Evolutionary conservation across 2,113 vertebrate genomes (phyloP).

Genomic region (Sakesphorus luctuosus): DNA sequence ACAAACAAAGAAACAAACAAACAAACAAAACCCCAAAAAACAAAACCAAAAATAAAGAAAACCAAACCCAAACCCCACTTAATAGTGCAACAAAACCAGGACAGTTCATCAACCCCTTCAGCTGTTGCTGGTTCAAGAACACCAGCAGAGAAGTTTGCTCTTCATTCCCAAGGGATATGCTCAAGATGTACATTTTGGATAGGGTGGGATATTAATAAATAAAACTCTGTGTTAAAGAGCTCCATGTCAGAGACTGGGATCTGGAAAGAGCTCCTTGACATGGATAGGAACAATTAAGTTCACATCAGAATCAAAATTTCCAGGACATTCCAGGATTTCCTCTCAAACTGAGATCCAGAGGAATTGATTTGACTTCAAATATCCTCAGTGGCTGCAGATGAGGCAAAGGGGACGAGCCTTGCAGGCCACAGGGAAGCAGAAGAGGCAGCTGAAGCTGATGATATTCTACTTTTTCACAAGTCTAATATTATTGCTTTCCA

Average conservation of each 20-base stretch:
- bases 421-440: not conserved
- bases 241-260: rapidly evolving
- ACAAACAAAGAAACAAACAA: too few relatives aligned
- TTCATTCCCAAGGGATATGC: not conserved
- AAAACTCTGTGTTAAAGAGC: not conserved
- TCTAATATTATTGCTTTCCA: not conserved
- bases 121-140: not conserved
- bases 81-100: not conserved
- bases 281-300: not conserved
- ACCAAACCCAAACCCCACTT: not conserved
- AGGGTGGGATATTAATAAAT: not conserved
- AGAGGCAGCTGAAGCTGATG: not conserved
- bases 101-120: not conserved
- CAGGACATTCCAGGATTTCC: not conserved
- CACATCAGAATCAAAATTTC: not conserved
- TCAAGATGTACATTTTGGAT: not conserved
- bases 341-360: not conserved
- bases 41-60: too few relatives aligned
- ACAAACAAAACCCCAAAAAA: too few relatives aligned
- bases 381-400: not conserved
- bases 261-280: not conserved
- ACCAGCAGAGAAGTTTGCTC: not conserved
- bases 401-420: not conserved
- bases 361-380: not conserved
- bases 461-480: not conserved